Evolutionary conservation across 2,797 vertebrate genomes (phyloP).

Genomic region (Mormyrops attenuatus): DNA sequence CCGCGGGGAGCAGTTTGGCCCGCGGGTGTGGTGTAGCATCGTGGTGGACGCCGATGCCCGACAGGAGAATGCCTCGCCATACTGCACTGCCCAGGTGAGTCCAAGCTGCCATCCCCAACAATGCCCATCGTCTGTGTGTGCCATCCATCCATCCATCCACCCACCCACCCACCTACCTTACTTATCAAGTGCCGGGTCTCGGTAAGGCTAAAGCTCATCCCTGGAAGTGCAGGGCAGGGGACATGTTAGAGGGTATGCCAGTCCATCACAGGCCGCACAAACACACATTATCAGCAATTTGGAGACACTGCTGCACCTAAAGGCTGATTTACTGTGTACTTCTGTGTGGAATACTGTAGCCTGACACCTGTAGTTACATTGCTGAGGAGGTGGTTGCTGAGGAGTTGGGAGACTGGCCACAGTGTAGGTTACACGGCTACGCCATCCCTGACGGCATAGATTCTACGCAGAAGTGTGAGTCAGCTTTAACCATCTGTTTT

Average conservation of each 20-base stretch:
- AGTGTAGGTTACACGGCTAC: background rate
- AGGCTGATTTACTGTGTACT: background rate
- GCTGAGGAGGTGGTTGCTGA: background rate
- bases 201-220: background rate
- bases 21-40: constrained; percentile 96
- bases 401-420: background rate
- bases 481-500: background rate
- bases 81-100: constrained; percentile 72
- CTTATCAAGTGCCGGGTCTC: background rate
- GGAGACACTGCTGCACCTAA: background rate
- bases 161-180: background rate
- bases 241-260: background rate
- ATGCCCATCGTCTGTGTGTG: background rate
- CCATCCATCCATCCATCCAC: background rate
- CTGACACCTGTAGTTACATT: background rate
- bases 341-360: background rate
- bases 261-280: background rate
- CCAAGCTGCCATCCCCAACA: background rate
- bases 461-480: background rate
- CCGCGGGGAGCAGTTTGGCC: constrained; percentile 89
- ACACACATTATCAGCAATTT: background rate
- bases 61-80: constrained; percentile 45
- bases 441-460: background rate
- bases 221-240: background rate
- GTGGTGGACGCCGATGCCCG: constrained; percentile 74